Evolutionary conservation across 2,888 invertebrate genomes (phyloP).

Genomic region (Noctua fimbriata): DNA sequence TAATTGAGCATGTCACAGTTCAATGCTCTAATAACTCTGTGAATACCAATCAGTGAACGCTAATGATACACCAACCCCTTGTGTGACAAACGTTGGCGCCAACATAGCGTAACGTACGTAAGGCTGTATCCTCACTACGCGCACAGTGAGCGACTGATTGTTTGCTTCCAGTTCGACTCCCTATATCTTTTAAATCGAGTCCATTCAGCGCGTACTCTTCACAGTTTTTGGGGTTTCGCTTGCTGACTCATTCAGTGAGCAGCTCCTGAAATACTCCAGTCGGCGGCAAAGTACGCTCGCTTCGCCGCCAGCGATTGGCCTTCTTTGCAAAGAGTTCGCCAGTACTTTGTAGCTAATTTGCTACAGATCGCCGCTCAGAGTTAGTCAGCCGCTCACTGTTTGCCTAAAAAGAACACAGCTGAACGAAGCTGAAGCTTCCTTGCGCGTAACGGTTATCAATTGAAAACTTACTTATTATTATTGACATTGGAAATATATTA

Average conservation of each 20-base stretch:
- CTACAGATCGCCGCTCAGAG: not conserved
- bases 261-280: not conserved
- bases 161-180: not conserved
- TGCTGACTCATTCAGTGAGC: not conserved
- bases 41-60: constrained; percentile 71
- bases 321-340: not conserved
- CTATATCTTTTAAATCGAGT: not conserved
- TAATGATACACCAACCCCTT: constrained; percentile 47
- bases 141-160: not conserved
- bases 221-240: not conserved
- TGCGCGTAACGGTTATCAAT: not conserved
- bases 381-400: not conserved
- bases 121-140: not conserved
- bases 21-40: constrained; percentile 82
- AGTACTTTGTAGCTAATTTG: not conserved
- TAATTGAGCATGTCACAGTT: constrained; percentile 84
- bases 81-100: constrained; percentile 48
- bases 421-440: not conserved
- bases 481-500: constrained; percentile 5
- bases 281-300: not conserved
- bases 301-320: not conserved
- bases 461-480: not conserved
- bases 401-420: not conserved
- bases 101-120: constrained; percentile 27
- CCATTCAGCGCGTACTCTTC: not conserved